Base-by-base conservation (phyloP, 1,140 invertebrate genomes). In the Diorhabda carinulata region DNA sequence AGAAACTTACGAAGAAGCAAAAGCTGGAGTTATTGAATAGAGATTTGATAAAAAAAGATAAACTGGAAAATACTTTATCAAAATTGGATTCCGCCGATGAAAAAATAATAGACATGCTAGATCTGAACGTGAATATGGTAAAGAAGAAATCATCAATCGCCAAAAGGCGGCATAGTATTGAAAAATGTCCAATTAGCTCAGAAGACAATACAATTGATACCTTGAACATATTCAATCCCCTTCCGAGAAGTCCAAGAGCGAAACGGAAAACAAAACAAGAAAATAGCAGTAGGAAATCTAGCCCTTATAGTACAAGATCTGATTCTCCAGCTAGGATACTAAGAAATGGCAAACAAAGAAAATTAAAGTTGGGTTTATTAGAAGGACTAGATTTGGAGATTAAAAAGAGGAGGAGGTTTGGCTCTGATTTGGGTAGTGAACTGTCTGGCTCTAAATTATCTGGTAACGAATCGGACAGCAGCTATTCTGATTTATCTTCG, bases 291-390 rank as follows among this genome's bases (percentile, higher is more conserved):
- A 69, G 83, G 83, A 77, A 84, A 83, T 67, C 79, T 74, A 86
- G 83, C 72, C 84, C 84, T 42, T 86, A 86, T 69, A 83, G 82
- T 42, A 86, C 85, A 75, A 78, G 86, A 58, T 86, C 85, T 8
- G 85, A 86, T 74, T 78, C 79, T 8, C 77, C 78, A 5, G 74
- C 75, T 3, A 85, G 87, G 67, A 86, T 87, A 61, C 80, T 90
- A 57, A 81, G 88, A 62, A 90, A 89, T 76, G 88, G 88, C 0
- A 90, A 89, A 75, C 83, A 87, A 47, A 74, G 85, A 40, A 84
- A 85, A 71, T 79, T 86, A 40, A 86, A 86, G 68, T 77, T 78
- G 3, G 77, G 66, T 9, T 77, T 84, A 4, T 82, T 86, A 64
- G 83, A 80, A 60, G 84, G 85, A 70, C 74, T 86, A 25, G 79